These are phyloP conservation scores for Gallinago stenura DNA, from an alignment of 2,797 vertebrate genomes.

Conservation along the genomic window DNA sequence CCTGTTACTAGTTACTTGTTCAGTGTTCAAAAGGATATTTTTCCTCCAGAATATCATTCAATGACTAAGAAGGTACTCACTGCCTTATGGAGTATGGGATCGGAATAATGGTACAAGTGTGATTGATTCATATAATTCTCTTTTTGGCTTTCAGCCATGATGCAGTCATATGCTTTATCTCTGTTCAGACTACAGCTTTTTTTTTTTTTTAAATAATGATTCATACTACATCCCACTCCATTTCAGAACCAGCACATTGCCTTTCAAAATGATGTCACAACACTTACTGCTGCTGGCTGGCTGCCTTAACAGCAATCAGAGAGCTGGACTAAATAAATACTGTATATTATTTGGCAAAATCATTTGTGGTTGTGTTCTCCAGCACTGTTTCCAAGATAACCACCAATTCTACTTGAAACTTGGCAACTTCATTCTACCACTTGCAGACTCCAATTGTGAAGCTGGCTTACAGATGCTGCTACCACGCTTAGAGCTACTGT, in stretches of 20 bases:
- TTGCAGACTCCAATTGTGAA: constrained; percentile 59
- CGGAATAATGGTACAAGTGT: constrained; percentile 41
- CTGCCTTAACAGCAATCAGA: constrained; percentile 70
- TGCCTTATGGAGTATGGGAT: constrained; percentile 19
- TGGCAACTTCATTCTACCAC: constrained; percentile 66
- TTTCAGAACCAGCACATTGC: constrained; percentile 60
- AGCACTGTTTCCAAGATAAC: constrained; percentile 77
- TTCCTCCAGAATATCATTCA: constrained; percentile 25
- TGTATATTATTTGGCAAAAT: constrained; percentile 77
- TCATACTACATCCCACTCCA: constrained; percentile 66
- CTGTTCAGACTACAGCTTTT: constrained; percentile 53
- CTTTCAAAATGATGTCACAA: constrained; percentile 72
- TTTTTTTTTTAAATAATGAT: constrained; percentile 49
- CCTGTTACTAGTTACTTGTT: constrained; percentile 30
- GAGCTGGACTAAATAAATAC: constrained; percentile 76
- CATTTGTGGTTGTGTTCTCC: constrained; percentile 74
- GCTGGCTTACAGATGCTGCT: constrained; percentile 53
- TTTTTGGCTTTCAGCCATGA: constrained; percentile 40
- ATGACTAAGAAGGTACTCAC: constrained; percentile 60
- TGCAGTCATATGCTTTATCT: constrained; percentile 61
- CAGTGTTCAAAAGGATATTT: constrained; percentile 22
- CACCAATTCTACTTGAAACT: constrained; percentile 69
- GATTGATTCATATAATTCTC: constrained; percentile 50
- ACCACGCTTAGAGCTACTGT: constrained; percentile 35
- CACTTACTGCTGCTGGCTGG: constrained; percentile 71